These are phyloP conservation scores for Pterocles burchelli DNA, from an alignment of 2,113 vertebrate genomes.

Conservation along the genomic window DNA sequence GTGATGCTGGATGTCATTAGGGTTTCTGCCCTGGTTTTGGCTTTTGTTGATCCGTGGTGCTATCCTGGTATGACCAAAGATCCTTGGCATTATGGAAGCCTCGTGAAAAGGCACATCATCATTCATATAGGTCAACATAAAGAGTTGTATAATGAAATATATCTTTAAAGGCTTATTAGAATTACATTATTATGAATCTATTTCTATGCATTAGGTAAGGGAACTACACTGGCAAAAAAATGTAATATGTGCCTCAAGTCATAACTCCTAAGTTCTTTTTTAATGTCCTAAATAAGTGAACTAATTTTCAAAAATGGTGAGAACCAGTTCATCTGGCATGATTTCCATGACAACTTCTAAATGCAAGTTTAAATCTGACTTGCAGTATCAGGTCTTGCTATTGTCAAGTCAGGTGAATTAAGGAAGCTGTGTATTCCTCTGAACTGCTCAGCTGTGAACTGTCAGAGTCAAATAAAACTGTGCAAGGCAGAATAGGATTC, in stretches of 20 bases:
- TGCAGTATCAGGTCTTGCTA: slow-evolving; percentile 2
- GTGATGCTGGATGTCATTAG: neutral
- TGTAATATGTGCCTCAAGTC: neutral
- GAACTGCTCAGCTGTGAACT: slow-evolving; percentile 43
- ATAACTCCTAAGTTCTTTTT: slow-evolving; percentile 24
- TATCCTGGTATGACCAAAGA: neutral
- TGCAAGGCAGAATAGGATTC: neutral
- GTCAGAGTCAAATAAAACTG: slow-evolving; percentile 20
- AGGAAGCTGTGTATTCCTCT: slow-evolving; percentile 9
- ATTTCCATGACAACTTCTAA: slow-evolving; percentile 15
- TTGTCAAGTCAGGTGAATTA: slow-evolving; percentile 18
- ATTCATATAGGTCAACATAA: neutral
- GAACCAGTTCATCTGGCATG: neutral
- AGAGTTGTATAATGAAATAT: neutral
- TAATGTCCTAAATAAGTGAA: slow-evolving; percentile 57
- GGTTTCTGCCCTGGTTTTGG: neutral
- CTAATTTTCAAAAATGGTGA: slow-evolving; percentile 47
- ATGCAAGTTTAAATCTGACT: slow-evolving; percentile 20
- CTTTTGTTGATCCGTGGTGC: neutral
- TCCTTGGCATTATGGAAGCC: neutral
- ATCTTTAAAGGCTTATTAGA: neutral
- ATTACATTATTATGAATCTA: slow-evolving; percentile 11
- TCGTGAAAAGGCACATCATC: neutral
- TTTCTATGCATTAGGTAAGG: neutral
- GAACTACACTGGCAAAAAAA: neutral